Percentiles rank a stretch among this genome's conserved stretches.
phyloP scores from a whole-genome alignment of 2,888 invertebrate species.

The Lepidocyrtoides sp. region DNA sequence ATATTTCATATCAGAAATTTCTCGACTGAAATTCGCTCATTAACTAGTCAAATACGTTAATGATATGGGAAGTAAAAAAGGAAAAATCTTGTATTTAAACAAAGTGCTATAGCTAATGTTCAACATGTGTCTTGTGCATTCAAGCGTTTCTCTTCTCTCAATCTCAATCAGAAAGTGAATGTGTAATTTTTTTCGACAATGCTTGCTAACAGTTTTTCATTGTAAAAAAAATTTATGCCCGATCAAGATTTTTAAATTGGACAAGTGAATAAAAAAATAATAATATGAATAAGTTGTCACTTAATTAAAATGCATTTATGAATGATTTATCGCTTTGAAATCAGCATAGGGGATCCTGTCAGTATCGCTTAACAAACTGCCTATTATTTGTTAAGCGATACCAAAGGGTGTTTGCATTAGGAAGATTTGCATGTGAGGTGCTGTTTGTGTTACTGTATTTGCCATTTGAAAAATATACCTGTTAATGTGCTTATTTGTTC shows the following conservation, averaged over 20 bases:
- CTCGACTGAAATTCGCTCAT: no score
- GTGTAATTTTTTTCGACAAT: not conserved
- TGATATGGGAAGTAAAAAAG: not conserved
- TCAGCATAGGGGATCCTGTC: not conserved
- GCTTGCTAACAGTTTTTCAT: not conserved
- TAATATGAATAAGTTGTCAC: conserved; percentile 9
- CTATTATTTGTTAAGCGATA: no score
- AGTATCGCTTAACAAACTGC: no score
- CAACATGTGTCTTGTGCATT: conserved; percentile 1
- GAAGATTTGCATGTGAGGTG: no score
- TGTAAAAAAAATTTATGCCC: not conserved
- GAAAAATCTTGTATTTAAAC: not conserved
- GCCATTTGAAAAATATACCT: no score
- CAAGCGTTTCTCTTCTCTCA: conserved; percentile 17
- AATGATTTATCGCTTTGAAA: not conserved
- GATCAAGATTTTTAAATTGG: not conserved
- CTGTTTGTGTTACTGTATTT: no score
- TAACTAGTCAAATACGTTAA: no score
- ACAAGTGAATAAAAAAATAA: not conserved
- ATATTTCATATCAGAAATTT: no score
- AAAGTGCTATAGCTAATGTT: conserved; percentile 10
- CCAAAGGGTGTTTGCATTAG: no score
- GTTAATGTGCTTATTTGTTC: no score
- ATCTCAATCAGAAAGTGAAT: not conserved
- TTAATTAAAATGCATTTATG: not conserved